phyloP scores from a whole-genome alignment of 2,797 vertebrate genomes.

The Fringilla coelebs region DNA sequence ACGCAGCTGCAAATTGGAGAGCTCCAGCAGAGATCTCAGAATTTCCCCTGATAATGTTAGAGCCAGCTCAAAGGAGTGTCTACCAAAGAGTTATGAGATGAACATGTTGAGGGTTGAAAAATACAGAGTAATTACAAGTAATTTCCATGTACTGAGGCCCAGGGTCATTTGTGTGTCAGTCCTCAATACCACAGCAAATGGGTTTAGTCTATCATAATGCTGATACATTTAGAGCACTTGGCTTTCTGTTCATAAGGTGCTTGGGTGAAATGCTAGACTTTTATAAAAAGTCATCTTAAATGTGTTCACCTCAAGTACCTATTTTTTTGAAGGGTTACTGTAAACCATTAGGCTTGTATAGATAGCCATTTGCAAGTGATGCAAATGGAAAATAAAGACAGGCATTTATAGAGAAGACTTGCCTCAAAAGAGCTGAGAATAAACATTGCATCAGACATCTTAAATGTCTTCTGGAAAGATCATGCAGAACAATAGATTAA shows the following conservation, averaged over 20 bases:
- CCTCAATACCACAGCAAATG: conserved; percentile 55
- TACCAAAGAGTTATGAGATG: conserved; percentile 20
- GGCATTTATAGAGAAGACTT: not conserved
- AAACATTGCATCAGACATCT: conserved; percentile 37
- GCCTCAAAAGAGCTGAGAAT: conserved; percentile 15
- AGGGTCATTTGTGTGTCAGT: conserved; percentile 26
- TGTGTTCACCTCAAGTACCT: not conserved
- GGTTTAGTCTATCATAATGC: not conserved
- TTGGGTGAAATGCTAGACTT: not conserved
- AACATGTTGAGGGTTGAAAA: conserved; percentile 35
- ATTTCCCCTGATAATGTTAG: conserved; percentile 12
- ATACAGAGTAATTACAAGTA: conserved; percentile 56
- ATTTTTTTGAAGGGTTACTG: conserved; percentile 28
- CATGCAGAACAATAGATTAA: conserved; percentile 42
- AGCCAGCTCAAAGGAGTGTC: conserved; percentile 15
- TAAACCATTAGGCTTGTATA: conserved; percentile 40
- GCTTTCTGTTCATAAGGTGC: conserved; percentile 16
- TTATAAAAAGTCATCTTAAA: not conserved
- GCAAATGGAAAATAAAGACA: conserved; percentile 39
- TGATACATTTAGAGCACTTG: conserved; percentile 26
- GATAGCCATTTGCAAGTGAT: conserved; percentile 11
- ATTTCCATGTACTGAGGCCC: conserved; percentile 45
- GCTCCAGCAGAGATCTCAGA: conserved; percentile 30
- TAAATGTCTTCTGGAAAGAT: conserved; percentile 47
- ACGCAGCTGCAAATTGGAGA: conserved; percentile 32